Evolutionary conservation across 2,797 vertebrate species (phyloP).

Genomic region (Sebastes goodei): DNA sequence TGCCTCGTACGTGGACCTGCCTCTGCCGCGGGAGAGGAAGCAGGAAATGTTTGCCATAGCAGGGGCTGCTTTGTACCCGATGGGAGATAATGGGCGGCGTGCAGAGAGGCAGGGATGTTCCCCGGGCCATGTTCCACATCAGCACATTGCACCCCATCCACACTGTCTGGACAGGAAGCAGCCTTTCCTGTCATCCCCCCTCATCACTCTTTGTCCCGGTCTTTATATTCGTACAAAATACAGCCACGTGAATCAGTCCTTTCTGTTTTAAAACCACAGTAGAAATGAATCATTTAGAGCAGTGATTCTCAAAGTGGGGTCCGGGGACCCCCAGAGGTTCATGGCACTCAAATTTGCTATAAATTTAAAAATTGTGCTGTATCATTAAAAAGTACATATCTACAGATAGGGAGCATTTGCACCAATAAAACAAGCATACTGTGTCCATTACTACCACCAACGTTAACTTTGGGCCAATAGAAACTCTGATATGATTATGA

Average conservation of each 20-base stretch:
- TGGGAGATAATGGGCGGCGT: conserved; percentile 74
- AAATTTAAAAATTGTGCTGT: too few species aligned
- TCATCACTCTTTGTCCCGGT: conserved; percentile 13
- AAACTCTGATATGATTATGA: too few species aligned
- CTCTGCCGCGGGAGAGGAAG: conserved; percentile 61
- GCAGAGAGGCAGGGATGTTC: conserved; percentile 65
- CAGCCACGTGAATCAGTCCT: background rate
- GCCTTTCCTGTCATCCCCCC: conserved; percentile 35
- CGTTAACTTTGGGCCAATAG: too few species aligned
- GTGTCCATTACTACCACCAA: too few species aligned
- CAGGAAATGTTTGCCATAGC: conserved; percentile 74
- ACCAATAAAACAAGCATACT: too few species aligned
- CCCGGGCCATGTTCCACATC: conserved; percentile 66
- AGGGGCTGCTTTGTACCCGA: conserved; percentile 73
- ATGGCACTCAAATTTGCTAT: too few species aligned
- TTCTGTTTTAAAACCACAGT: conserved; percentile 2
- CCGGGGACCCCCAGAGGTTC: too few species aligned
- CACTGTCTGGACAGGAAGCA: conserved; percentile 68
- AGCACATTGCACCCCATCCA: conserved; percentile 42
- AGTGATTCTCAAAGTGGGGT: too few species aligned
- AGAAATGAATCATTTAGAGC: background rate
- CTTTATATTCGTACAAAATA: background rate
- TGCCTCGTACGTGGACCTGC: conserved; percentile 51
- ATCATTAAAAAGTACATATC: too few species aligned
- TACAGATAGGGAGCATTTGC: fast-evolving